phyloP scores from a whole-genome alignment of 2,888 invertebrate genomes.

The Lydus trimaculatus region DNA sequence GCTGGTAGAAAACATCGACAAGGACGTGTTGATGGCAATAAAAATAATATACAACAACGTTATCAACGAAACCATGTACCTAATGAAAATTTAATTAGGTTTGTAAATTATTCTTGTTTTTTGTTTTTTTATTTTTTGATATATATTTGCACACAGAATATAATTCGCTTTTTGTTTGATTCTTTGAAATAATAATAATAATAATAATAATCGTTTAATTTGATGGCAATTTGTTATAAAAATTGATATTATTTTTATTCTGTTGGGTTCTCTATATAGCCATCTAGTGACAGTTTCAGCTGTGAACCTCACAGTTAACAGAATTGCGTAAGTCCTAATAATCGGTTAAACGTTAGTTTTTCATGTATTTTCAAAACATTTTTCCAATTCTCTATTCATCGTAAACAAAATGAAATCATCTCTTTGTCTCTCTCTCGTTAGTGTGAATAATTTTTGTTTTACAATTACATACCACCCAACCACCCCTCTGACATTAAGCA shows the following conservation, averaged over 20 bases:
- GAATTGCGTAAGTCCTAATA: conserved; percentile 90
- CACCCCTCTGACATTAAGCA: no score
- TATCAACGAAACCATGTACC: conserved; percentile 70
- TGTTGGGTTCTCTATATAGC: conserved; percentile 69
- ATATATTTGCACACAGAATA: conserved; percentile 22
- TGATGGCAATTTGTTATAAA: neutral
- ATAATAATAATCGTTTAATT: neutral
- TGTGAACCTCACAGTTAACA: conserved; percentile 91
- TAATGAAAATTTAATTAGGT: conserved; percentile 78
- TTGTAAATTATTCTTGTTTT: conserved; percentile 41
- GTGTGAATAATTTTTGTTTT: no score
- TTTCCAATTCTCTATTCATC: neutral
- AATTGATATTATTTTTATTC: conserved; percentile 30
- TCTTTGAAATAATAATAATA: neutral
- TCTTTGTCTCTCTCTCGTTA: no score
- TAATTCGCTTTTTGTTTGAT: conserved; percentile 32
- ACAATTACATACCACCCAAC: no score
- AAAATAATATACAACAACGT: conserved; percentile 66
- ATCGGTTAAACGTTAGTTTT: conserved; percentile 35
- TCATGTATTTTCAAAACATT: neutral
- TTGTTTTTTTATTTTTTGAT: neutral
- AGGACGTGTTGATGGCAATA: conserved; percentile 66
- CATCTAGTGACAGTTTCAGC: conserved; percentile 92
- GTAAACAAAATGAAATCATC: conserved; percentile 2
- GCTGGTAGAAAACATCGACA: conserved; percentile 78